A percentile compares a stretch with the other conserved stretches of the same genome.
phyloP scores from a whole-genome alignment of 2,888 invertebrate species.

The Ochropleura leucogaster region DNA sequence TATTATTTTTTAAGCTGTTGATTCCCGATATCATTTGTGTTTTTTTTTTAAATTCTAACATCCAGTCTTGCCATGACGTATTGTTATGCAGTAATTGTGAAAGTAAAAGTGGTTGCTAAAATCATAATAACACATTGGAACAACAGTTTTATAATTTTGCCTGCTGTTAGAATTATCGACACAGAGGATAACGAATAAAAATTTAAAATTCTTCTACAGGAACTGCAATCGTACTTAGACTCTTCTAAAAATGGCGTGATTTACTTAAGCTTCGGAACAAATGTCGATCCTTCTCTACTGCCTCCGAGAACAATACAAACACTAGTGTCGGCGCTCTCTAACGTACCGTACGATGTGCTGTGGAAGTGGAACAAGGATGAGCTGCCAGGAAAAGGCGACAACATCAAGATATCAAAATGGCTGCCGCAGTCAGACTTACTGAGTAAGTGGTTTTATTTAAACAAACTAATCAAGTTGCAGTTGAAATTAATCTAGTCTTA shows the following conservation, averaged over 20 bases:
- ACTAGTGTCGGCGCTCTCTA: conserved; percentile 11
- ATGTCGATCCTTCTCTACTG: conserved; percentile 24
- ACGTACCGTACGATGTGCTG: conserved; percentile 33
- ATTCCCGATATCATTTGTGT: not conserved
- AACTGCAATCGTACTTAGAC: conserved; percentile 28
- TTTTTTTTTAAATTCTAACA: not conserved
- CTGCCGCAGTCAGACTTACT: conserved; percentile 80
- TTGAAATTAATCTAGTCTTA: too few species aligned
- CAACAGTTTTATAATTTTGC: too few species aligned
- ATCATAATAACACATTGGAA: not conserved
- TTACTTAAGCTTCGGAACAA: conserved; percentile 41
- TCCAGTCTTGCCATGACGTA: not conserved
- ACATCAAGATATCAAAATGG: conserved; percentile 42
- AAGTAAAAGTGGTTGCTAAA: not conserved
- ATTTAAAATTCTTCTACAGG: conserved; percentile 5
- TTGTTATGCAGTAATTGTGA: not conserved
- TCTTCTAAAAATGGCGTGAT: conserved; percentile 40
- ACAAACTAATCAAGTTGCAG: not conserved
- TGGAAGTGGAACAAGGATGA: conserved; percentile 64
- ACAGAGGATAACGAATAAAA: not conserved
- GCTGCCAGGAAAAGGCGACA: conserved; percentile 69
- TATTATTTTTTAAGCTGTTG: not conserved
- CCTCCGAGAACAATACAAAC: conserved; percentile 23
- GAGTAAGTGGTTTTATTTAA: conserved; percentile 10
- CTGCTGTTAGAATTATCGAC: not conserved